Base-by-base conservation (phyloP, 2,113 vertebrate genomes). In the Hippocampus mohnikei region DNA sequence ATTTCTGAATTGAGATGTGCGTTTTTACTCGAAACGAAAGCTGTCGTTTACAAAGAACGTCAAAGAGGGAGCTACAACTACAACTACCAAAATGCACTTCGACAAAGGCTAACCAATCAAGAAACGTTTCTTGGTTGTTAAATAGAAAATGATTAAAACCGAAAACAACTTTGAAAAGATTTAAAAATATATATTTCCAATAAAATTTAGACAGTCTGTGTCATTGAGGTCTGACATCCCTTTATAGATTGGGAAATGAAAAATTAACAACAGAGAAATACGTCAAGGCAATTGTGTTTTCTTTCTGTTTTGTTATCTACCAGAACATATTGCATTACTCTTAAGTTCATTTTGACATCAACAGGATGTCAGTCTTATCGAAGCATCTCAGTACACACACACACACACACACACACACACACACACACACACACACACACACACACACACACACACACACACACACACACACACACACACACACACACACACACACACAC, bases 281-380 rank as follows among this genome's bases (percentile, higher is more conserved):
- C 48, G 15, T 25, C 33, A 64, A 64, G 9, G 42, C 37, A 12
- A 16, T 18, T 29, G 44, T 67, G 27, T 41, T 40, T 23, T 37
- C 13, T 40, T 23, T 37, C 13, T n/a, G 16, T 21, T 7, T 29
- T 33, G 33, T 42, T 48, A 66, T 48, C 15, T 27, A 2, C 15
- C 8, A 44, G 13, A 46, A 37, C 16, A 67, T 33, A 42, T 58
- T 73, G 69, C 58, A 7, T 8, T 29, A 25, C 37, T 40, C 71
- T 72, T 66, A 20, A n/a, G 55, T 20, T 70, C 37, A 74, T 65
- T 75, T 74, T 80, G 66, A 67, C 80, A 67, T 59, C 15, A 78
- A 83, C 72, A 84, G 84, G 84, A 85, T 81, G 73, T 56, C 12
- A 12, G 42, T 69, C 5, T 74, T 89, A 87, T 89, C 84, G 10